Base-by-base conservation (phyloP, 2,113 vertebrate species). In the Caranx melampygus region DNA sequence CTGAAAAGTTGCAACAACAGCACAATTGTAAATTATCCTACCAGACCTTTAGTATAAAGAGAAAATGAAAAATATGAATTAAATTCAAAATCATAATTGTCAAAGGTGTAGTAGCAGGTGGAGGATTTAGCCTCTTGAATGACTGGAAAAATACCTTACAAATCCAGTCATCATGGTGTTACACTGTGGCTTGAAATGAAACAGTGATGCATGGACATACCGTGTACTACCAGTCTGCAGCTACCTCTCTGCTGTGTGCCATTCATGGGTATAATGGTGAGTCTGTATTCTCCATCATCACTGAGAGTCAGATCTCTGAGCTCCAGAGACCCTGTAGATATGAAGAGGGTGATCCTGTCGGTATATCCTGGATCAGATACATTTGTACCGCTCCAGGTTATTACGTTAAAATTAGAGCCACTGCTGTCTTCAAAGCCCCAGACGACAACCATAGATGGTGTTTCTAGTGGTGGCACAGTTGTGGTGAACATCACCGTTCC, bases 281-380 rank as follows among this genome's bases (percentile, higher is more conserved):
- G 55, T 10, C 0, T 16, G 72, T 92, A 92, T 37, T 14, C 3
- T 77, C 92, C 90, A 34, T 0, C 20, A 64, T 93, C 91, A 4
- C 0, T 49, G 7, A 80, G 2, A 8, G 16, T 35, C 66, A 92
- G 51, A 54, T 72, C 73, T 16, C 72, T 69, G 62, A 91, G 84
- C 78, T 85, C 80, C 82, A 92, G 82, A 80, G 90, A 85, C 60
- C 71, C 85, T 37, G 88, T 87, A 11, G 6, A n/a, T 3, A 0
- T 52, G 62, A 87, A 26, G 2, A 92, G 8, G 35, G 7, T 61
- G 42, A 82, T 20, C 77, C 71, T 76, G 58, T 6, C 35, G 31
- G 0, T 1, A 37, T 74, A 80, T 0, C 0, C 67, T 16, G 54
- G 26, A 2, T 0, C 11, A 15, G 15, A 60, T 4, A 9, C 0